Evolutionary conservation across 2,797 vertebrate species (phyloP).

Genomic region (Miichthys miiuy): DNA sequence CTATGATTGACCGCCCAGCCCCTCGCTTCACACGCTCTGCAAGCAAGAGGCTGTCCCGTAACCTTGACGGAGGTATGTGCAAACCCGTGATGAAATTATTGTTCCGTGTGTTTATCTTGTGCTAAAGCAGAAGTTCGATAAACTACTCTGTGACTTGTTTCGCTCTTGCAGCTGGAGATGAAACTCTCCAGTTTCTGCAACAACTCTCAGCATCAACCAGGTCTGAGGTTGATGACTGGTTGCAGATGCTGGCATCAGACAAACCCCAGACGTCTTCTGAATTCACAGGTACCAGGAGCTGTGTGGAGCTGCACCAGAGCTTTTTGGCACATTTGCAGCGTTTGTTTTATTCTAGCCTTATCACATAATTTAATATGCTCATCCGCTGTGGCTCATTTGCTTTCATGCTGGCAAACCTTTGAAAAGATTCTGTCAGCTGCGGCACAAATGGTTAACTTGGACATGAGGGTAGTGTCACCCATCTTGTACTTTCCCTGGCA

Average conservation of each 20-base stretch:
- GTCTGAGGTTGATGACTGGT: constrained; percentile 81
- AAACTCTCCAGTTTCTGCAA: constrained; percentile 83
- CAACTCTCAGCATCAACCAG: constrained; percentile 68
- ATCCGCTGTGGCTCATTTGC: constrained; percentile 36
- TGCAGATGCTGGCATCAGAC: constrained; percentile 64
- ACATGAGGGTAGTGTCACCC: constrained; percentile 13
- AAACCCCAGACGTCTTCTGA: constrained; percentile 46
- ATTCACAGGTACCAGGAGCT: constrained; percentile 75
- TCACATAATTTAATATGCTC: constrained; percentile 30
- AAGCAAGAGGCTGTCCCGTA: constrained; percentile 93
- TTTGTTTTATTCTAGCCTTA: constrained; percentile 4
- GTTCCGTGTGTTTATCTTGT: not conserved
- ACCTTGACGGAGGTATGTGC: constrained; percentile 92
- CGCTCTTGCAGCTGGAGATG: constrained; percentile 84
- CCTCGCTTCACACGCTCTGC: constrained; percentile 93
- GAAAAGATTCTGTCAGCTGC: constrained; percentile 24
- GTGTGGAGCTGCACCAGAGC: constrained; percentile 35
- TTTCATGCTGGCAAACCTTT: constrained; percentile 34
- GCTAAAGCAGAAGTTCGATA: not conserved
- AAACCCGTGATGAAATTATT: not conserved
- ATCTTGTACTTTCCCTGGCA: constrained; percentile 43
- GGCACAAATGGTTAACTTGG: constrained; percentile 23
- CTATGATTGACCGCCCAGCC: constrained; percentile 92
- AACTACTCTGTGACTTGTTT: constrained; percentile 73
- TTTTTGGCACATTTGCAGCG: constrained; percentile 46